Base-by-base conservation (phyloP, 2,113 vertebrate genomes). In the Gila orcuttii region DNA sequence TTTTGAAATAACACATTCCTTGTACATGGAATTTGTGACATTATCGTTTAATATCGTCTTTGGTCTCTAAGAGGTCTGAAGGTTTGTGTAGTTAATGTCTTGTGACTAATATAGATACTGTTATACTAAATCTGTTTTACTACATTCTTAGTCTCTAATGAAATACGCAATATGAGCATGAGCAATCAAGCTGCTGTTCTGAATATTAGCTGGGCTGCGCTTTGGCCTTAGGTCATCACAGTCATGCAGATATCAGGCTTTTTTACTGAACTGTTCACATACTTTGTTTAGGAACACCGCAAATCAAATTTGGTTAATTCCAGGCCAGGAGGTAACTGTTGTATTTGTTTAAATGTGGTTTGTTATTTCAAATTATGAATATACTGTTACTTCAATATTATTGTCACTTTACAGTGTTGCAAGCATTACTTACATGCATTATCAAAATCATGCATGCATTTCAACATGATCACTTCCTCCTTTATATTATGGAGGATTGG, bases 381-480 rank as follows among this genome's bases (percentile, higher is more conserved):
- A 69, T 83, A 73, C 21, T 60, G 76, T 84, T 84, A 55, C 23
- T 87, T 82, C 64, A 74, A 79, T 69, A 31, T n/a, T 25, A 39
- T 33, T 45, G 68, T 74, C 36, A 68, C 42, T 78, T 7, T 80
- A 64, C 55, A 64, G n/a, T 80, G n/a, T 62, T 62, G 78, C 39
- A 73, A 79, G n/a, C 55, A 64, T 88, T 82, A 33, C 52, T 88
- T 82, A 19, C 39, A 69, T 69, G 17, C 9, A 84, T 79, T 69
- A 68, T 42, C 60, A 82, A 50, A 21, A 23, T 68, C 39, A 80
- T 86, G 85, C 87, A 86, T 88, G 85, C 36, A 80, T 86, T 84
- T 86, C 25, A 86, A 79, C 17, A 45, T 57, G 79, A 82, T 59
- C 36, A 57, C 77, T 69, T 83, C 47, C 45, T 75, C 68, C 69